Evolutionary conservation across 2,888 invertebrate genomes (phyloP), one percentile per base, ranked within the genome.

Genomic region (Hypomecis punctinalis): DNA sequence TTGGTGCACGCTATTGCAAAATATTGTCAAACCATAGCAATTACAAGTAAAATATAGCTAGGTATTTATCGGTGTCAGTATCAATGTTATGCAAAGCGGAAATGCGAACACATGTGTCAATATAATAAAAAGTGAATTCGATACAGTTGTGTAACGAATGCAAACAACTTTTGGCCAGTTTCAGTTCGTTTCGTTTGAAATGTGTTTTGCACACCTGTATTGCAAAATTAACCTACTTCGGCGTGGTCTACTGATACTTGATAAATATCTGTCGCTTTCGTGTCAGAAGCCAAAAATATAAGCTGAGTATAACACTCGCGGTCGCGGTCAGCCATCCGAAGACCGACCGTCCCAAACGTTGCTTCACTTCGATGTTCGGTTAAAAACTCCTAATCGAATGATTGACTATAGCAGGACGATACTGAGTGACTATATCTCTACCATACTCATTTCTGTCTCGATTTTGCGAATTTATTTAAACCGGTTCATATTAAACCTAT

Each of bases 41-140:
- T 33, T n/a, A 46, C 47, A 39, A 23, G 39, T 56, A 23, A 52
- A 46, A 45, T 54, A 61, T 48, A 67, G n/a, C n/a, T 49, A 23
- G 23, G 23, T 23, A 23, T 23, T 39, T 52, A 72, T 69, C 68
- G 54, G 69, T 73, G 70, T 67, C 74, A 49, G 33, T 58, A 70
- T 63, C 67, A 63, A 43, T 49, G 67, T 81, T 80, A 80, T 73
- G 77, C 71, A 80, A 81, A 80, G 68, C 76, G 78, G 74, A 78
- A 78, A 74, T 66, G 11, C 58, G 70, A 69, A 69, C 68, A 74
- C 70, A 61, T 58, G 67, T 67, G 69, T 71, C 57, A 69, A 75
- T 66, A 63, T 57, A 68, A 71, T 71, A 70, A 65, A 60, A 69
- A 45, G 60, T 52, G 55, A 64, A 61, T 69, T 70, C 51, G 73